Evolutionary conservation across 2,888 invertebrate genomes (phyloP).

Genomic region (Caenorhabditis sinica): DNA sequence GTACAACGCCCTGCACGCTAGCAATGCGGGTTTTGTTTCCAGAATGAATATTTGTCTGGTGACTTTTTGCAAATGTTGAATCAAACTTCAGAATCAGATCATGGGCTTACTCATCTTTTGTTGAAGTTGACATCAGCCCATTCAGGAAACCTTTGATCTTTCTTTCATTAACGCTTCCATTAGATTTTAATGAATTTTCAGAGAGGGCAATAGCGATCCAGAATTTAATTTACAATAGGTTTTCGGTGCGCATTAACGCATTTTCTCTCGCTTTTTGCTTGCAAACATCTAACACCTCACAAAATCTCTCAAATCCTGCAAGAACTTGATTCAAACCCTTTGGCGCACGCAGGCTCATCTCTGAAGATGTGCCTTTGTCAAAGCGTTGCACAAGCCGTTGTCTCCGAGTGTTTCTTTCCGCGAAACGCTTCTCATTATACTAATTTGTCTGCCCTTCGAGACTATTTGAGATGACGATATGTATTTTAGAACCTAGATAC

Average conservation of each 20-base stretch:
- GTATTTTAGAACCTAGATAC: slow-evolving; percentile 33
- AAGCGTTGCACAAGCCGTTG: slow-evolving; percentile 38
- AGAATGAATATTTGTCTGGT: background rate
- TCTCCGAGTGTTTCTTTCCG: slow-evolving; percentile 38
- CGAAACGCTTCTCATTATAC: slow-evolving; percentile 63
- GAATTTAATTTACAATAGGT: slow-evolving; percentile 7
- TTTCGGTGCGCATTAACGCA: slow-evolving; percentile 14
- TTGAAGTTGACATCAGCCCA: too few species aligned
- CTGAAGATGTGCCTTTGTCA: slow-evolving; percentile 30
- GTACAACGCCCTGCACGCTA: background rate
- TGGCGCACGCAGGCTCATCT: slow-evolving; percentile 16
- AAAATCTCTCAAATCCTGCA: slow-evolving; percentile 46
- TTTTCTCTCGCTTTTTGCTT: background rate
- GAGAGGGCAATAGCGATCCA: background rate
- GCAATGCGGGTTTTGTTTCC: background rate
- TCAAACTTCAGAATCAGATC: too few species aligned
- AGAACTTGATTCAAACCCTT: slow-evolving; percentile 44
- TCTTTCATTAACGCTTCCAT: too few species aligned
- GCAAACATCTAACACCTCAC: slow-evolving; percentile 23
- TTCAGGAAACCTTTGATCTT: background rate
- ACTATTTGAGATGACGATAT: slow-evolving; percentile 25
- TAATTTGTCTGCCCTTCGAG: slow-evolving; percentile 55
- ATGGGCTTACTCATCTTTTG: too few species aligned
- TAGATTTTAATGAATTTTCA: background rate
- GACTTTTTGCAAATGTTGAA: background rate